Evolutionary conservation across 1,140 invertebrate species (phyloP), one percentile per base, ranked within the genome.

Genomic region (Notospermus geniculatus): DNA sequence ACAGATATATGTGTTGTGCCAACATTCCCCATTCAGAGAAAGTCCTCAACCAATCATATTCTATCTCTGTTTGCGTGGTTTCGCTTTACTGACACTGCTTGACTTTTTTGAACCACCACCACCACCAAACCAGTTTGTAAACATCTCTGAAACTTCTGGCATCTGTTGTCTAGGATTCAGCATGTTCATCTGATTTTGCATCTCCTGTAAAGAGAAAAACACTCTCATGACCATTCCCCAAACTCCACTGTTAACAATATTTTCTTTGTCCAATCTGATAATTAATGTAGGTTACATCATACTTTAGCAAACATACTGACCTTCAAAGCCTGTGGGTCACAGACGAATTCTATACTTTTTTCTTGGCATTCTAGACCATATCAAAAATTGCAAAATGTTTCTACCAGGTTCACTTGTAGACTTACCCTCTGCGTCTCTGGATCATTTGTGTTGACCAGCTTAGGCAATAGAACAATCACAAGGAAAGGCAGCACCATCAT

Each of bases 401-500:
- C 19, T 13, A 43, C n/a, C n/a, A n/a, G n/a, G n/a, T n/a, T n/a
- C n/a, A n/a, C n/a, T n/a, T n/a, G n/a, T n/a, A n/a, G n/a, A 60
- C 29, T 69, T 80, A 88, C 88, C 82, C 86, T 93, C 86, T 87
- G 91, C 1, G 94, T 93, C 80, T 97, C 94, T 50, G 93, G 92
- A 83, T 97, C 94, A 27, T 79, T 76, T 57, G 82, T 73, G 77
- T 93, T 97, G 88, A 98, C 93, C 85, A 97, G 89, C 82, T 97
- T 96, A 11, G 95, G 95, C 68, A 97, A 80, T 60, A 97, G 84
- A 87, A 97, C 90, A 65, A 98, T 91, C 0, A 97, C 78, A 0
- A 97, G 68, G 13, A 98, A 82, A 0, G 95, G 95, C 54, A 97
- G 74, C 27, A 97, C 87, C 94, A 98, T 98, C 90, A 97, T 98